phyloP scores from a whole-genome alignment of 2,797 vertebrate species.

The Acropternis orthonyx region DNA sequence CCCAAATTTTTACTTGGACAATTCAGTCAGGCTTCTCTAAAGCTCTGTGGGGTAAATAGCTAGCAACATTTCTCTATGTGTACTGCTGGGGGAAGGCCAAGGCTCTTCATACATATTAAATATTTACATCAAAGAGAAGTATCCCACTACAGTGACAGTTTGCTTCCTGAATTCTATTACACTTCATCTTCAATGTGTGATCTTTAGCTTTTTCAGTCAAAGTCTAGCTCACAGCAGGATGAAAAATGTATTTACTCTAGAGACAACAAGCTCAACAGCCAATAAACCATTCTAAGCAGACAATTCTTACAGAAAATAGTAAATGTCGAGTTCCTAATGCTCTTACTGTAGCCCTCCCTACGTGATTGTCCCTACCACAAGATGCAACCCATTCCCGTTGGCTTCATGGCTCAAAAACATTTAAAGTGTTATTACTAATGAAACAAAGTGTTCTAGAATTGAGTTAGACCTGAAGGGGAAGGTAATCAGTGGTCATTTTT shows the following conservation, averaged over 20 bases:
- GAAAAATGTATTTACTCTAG: neutral
- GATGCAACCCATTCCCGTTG: neutral
- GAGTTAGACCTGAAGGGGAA: neutral
- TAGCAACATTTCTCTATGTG: fast-evolving
- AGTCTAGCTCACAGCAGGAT: neutral
- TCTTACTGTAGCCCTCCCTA: neutral
- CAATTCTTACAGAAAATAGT: neutral
- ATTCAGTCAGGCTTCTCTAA: neutral
- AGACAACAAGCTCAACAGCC: neutral
- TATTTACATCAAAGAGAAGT: neutral
- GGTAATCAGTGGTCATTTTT: neutral
- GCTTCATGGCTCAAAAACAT: neutral
- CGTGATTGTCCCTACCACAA: neutral
- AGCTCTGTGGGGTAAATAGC: neutral
- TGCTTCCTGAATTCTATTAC: neutral
- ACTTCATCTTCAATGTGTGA: neutral
- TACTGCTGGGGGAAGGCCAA: neutral
- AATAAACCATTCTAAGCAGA: neutral
- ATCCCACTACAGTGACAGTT: neutral
- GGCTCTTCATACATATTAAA: neutral
- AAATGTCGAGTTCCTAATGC: neutral
- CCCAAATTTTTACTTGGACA: neutral
- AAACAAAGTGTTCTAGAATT: neutral
- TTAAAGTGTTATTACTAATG: neutral
- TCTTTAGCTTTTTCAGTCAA: neutral